A percentile compares a stretch with the other conserved stretches of the same genome.
phyloP scores from a whole-genome alignment of 1,140 invertebrate genomes.

The Bombus haemorrhoidalis region DNA sequence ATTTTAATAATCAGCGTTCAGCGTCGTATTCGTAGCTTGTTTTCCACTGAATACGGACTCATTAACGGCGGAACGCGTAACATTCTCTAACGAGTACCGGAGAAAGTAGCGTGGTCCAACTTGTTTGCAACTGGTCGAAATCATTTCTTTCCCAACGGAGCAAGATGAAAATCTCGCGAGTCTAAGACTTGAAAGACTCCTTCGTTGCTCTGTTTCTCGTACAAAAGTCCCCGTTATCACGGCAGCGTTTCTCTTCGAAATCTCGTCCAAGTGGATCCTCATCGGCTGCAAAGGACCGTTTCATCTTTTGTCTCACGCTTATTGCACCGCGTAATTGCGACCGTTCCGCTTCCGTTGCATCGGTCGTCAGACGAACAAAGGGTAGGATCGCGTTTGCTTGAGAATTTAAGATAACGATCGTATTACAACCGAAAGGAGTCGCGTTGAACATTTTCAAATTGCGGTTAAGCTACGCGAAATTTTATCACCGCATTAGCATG shows the following conservation, averaged over 20 bases:
- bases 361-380: not conserved
- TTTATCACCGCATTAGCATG: not conserved
- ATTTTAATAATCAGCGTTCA: conserved; percentile 5
- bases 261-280: conserved; percentile 18
- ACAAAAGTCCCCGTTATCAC: not conserved
- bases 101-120: not conserved
- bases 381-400: not conserved
- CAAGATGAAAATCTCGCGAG: not conserved
- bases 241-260: conserved; percentile 1
- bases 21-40: not conserved
- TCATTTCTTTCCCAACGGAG: not conserved
- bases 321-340: conserved; percentile 43
- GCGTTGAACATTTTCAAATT: not conserved
- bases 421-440: not conserved
- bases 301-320: conserved; percentile 39
- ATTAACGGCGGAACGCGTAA: not conserved
- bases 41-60: not conserved
- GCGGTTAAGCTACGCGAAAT: not conserved
- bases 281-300: conserved; percentile 2
- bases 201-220: not conserved
- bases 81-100: not conserved
- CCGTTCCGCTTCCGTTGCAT: conserved; percentile 8
- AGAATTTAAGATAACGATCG: conserved; percentile 13
- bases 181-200: not conserved
- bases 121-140: not conserved